Evolutionary conservation across 2,888 invertebrate species (phyloP), one percentile per base, ranked within the genome.

Genomic region (Dasypolia templi): DNA sequence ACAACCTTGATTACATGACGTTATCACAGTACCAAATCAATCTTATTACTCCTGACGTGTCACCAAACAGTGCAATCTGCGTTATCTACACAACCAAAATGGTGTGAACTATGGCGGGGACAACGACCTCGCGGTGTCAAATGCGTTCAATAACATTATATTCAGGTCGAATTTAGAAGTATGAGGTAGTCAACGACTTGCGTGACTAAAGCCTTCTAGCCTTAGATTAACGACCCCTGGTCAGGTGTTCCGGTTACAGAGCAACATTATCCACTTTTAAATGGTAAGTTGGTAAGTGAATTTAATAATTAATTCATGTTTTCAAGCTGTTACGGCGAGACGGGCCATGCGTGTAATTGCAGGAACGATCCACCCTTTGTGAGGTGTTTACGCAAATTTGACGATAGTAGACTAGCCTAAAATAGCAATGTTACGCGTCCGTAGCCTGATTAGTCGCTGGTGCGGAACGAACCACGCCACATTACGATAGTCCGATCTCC

Each of bases 171-270:
- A 86, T 85, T 86, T 83, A 75, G 82, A 88, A 87, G 86, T 86
- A 84, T 85, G 81, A 81, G 72, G 74, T 75, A 83, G 79, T 76
- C 81, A 82, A 82, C 85, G 79, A 84, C 73, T 88, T 72, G 88
- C 90, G 90, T 89, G 90, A 90, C 90, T 86, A 88, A 90, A 89
- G 85, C 79, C 86, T 85, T 83, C 72, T 68, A 81, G 65, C 66
- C 66, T 80, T 79, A 81, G 88, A 89, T 83, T 86, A 86, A 87
- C 75, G 85, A 87, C 86, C 87, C 79, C 87, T 79, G 81, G 86
- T 77, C 85, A 82, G 85, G 75, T 81, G 79, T 85, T 84, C 79
- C 80, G 79, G 79, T 75, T 83, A 12, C 26, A 83, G 83, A 81
- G 70, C 72, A 80, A 75, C 59, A 64, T 82, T 73, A 81, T 78